A percentile compares a stretch with the other conserved stretches of the same genome.
phyloP scores from a whole-genome alignment of 2,888 invertebrate species.

The Eristalis arbustorum region DNA sequence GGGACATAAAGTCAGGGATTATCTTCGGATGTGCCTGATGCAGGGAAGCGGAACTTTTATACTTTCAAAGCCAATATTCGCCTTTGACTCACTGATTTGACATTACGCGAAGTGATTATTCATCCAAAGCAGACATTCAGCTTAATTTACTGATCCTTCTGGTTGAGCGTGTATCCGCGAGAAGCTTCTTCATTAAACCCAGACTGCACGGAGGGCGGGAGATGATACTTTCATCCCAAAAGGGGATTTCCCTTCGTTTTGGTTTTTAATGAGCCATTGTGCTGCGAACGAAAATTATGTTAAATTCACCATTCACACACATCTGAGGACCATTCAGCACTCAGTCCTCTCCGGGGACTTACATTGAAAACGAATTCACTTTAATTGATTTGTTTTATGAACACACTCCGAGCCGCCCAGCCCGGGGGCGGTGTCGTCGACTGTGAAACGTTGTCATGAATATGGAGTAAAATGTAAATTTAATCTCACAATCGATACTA shows the following conservation, averaged over 20 bases:
- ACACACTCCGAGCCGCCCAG: not conserved
- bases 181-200: not conserved
- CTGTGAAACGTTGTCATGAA: conserved; percentile 22
- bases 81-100: not conserved
- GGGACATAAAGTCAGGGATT: conserved; percentile 58
- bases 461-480: conserved; percentile 31
- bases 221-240: conserved; percentile 6
- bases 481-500: conserved; percentile 19
- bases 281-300: not conserved
- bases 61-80: not conserved
- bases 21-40: conserved; percentile 28
- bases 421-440: not conserved
- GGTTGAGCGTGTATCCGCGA: not conserved
- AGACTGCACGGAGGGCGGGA: not conserved
- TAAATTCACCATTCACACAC: not conserved
- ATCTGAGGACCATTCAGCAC: not conserved
- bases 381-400: conserved; percentile 42
- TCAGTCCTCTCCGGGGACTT: not conserved
- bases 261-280: conserved; percentile 18
- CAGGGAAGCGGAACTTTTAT: not conserved
- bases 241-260: not conserved
- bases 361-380: conserved; percentile 13
- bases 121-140: not conserved
- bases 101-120: conserved; percentile 21
- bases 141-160: not conserved